Base-by-base conservation (phyloP, 2,888 invertebrate genomes). In the Drosophila prostipennis region DNA sequence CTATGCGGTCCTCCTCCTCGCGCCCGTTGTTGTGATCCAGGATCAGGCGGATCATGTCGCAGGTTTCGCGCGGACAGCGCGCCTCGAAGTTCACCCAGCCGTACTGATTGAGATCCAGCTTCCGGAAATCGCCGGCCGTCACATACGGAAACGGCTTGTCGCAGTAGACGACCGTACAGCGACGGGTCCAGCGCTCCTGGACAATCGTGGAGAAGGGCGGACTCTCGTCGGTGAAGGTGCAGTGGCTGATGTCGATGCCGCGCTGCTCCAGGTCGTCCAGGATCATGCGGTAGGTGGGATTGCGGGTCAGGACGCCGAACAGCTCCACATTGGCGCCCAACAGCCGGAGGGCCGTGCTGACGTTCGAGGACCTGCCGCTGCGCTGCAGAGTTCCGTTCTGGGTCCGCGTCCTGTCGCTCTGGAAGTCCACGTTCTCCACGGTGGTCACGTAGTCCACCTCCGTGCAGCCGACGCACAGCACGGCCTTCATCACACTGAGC, bases 11-110 rank as follows among this genome's bases (percentile, higher is more conserved):
- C 2, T 79, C 48, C 1, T 68, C 72, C 1, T 80, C 58, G 0
- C 46, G 40, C 0, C 45, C 58, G 1, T 51, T 61, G 88, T 94
- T 94, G 77, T 92, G 93, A 6, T 89, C 80, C 11, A 91, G 89
- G 34, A 95, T 91, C 37, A 87, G 79, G 7, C 92, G 89, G 82
- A 95, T 93, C 94, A 95, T 95, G 71, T 91, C 84, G 4, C 91
- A 69, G 0, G 94, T 93, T 63, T 93, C 92, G 6, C 89, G 79
- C 0, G 16, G n/a, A 2, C 55, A 7, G 37, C 94, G 92, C 2
- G 84, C 90, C 90, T 95, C 95, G 89, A 95, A 95, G 90, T 95
- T 95, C 68, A 95, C 93, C 95, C 95, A 95, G 14, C 91, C 92
- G 68, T 94, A 95, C 11, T 92, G 89, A 6, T 88, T 80, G 14